Conservation (phyloP, 2,888 invertebrate genomes). For the Fragum sueziense region DNA sequence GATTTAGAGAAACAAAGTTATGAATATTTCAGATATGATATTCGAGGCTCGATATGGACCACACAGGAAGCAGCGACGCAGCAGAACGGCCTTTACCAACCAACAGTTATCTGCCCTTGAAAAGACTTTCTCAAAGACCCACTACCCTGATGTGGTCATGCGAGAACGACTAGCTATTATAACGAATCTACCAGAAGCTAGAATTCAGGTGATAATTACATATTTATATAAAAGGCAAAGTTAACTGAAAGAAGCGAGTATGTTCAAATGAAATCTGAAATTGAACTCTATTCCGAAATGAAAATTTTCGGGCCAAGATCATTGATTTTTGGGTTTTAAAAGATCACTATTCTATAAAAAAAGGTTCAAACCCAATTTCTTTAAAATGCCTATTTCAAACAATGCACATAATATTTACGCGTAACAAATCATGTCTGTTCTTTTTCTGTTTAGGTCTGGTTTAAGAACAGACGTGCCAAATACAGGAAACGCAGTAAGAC, state of each 20-base stretch:
- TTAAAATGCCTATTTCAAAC: too few relatives aligned
- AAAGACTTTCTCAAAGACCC: slow-evolving; percentile 83
- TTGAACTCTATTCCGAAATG: too few relatives aligned
- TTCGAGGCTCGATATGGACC: slow-evolving; percentile 80
- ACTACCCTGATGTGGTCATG: slow-evolving; percentile 84
- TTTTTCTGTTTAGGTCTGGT: slow-evolving; percentile 92
- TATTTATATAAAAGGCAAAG: too few relatives aligned
- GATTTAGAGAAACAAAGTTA: too few relatives aligned
- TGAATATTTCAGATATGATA: slow-evolving; percentile 73
- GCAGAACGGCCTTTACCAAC: slow-evolving; percentile 83
- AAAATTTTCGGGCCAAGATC: too few relatives aligned
- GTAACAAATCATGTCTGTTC: neutral
- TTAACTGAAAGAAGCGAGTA: too few relatives aligned
- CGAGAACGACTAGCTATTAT: slow-evolving; percentile 83
- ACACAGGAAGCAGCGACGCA: slow-evolving; percentile 82
- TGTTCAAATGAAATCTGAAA: too few relatives aligned
- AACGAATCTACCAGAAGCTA: slow-evolving; percentile 83
- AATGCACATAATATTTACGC: too few relatives aligned
- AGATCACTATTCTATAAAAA: too few relatives aligned
- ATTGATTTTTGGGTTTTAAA: too few relatives aligned
- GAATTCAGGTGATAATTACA: too few relatives aligned
- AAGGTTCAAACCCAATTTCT: too few relatives aligned
- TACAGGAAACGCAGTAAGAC: slow-evolving; percentile 94
- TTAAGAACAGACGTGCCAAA: slow-evolving; percentile 98
- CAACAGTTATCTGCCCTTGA: slow-evolving; percentile 83